Conservation (phyloP, 2,797 vertebrate genomes). For the Channa striata region DNA sequence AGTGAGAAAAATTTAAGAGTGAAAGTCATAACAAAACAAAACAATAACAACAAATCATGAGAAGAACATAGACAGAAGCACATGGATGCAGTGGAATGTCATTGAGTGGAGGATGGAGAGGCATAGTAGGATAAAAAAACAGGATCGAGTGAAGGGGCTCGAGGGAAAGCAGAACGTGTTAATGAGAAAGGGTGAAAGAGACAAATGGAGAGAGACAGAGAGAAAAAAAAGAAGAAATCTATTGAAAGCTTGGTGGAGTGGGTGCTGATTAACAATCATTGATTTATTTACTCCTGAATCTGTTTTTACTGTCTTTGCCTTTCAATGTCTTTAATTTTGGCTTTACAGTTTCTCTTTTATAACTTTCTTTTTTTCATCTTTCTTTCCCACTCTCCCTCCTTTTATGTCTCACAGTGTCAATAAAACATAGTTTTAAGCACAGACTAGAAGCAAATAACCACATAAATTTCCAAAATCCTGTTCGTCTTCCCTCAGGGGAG, state of each 20-base stretch:
- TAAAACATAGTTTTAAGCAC: constrained; percentile 29
- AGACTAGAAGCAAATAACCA: constrained; percentile 19
- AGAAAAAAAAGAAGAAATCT: constrained; percentile 20
- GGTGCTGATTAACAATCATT: constrained; percentile 51
- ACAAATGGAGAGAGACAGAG: constrained; percentile 24
- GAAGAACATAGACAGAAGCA: neutral
- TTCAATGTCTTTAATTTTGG: constrained; percentile 26
- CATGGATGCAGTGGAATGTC: constrained; percentile 46
- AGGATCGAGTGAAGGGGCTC: constrained; percentile 23
- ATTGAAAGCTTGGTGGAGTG: constrained; percentile 33
- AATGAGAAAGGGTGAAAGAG: constrained; percentile 35
- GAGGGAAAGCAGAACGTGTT: constrained; percentile 44
- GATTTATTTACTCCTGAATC: constrained; percentile 39
- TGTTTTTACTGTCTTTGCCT: constrained; percentile 6
- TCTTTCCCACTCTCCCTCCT: constrained; percentile 4
- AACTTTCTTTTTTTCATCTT: constrained; percentile 4
- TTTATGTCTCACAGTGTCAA: constrained; percentile 25
- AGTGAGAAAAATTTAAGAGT: neutral
- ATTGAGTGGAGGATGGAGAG: constrained; percentile 21
- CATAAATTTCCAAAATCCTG: constrained; percentile 26
- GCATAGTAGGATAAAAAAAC: constrained; percentile 26
- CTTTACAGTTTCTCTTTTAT: neutral
- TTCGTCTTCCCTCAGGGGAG: constrained; percentile 17
- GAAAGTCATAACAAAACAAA: too few species aligned
- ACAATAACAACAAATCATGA: too few species aligned